A percentile compares a stretch with the other conserved stretches of the same genome.
phyloP scores from a whole-genome alignment of 2,888 invertebrate genomes.

The Sarcophaga rosellei region DNA sequence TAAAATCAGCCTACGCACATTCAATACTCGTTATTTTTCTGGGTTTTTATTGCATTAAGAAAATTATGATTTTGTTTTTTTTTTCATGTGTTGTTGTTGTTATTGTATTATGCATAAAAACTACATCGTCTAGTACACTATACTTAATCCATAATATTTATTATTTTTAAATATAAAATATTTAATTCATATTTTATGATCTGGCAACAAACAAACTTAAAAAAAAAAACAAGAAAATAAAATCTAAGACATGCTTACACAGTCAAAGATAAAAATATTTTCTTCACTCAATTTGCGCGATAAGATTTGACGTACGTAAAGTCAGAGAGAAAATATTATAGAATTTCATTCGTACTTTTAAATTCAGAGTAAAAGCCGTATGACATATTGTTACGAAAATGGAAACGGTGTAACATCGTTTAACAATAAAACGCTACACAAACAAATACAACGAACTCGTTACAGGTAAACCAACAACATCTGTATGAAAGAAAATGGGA shows the following conservation, averaged over 20 bases:
- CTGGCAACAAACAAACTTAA: neutral
- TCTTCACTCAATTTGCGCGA: no score
- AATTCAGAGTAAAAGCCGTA: no score
- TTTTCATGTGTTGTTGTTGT: conserved; percentile 13
- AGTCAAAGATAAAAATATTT: neutral
- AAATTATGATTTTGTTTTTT: conserved; percentile 9
- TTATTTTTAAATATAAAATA: conserved; percentile 38
- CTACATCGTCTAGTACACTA: conserved; percentile 10
- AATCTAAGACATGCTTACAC: neutral
- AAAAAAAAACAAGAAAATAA: neutral
- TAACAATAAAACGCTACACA: no score
- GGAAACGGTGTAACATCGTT: no score
- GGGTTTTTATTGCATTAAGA: neutral
- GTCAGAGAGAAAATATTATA: no score
- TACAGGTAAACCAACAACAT: no score
- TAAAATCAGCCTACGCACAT: conserved; percentile 53
- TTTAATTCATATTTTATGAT: conserved; percentile 55
- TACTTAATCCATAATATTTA: conserved; percentile 34
- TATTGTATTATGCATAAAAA: conserved; percentile 36
- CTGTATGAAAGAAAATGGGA: no score
- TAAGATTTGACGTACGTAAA: no score
- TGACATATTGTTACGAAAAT: no score
- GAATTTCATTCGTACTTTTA: no score
- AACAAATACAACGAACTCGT: no score
- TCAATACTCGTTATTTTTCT: neutral